Evolutionary conservation across 2,888 invertebrate genomes (phyloP).

Genomic region (Monoplex corrugatus): DNA sequence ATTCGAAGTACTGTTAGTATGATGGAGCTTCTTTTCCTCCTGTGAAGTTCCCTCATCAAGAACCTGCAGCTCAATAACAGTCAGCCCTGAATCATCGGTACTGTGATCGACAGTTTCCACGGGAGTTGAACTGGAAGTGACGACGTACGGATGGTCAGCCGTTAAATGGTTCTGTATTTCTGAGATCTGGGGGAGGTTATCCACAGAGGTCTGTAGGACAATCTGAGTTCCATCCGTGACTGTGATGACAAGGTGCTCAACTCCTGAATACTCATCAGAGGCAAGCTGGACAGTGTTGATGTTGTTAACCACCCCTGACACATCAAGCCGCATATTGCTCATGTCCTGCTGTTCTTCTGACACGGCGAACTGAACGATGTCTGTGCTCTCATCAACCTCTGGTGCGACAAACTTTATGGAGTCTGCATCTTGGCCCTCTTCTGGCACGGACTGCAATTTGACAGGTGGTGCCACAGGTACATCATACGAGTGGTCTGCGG

Average conservation of each 20-base stretch:
- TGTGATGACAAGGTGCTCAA: not conserved
- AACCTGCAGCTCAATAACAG: not conserved
- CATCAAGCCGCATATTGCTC: too few species aligned
- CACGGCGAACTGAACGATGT: not conserved
- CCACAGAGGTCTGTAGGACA: not conserved
- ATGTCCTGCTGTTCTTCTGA: not conserved
- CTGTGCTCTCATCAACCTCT: not conserved
- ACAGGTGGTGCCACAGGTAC: not conserved
- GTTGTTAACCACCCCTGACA: not conserved
- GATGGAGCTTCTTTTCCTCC: too few species aligned
- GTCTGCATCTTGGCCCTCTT: too few species aligned
- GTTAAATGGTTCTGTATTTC: not conserved
- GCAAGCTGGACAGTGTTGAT: not conserved
- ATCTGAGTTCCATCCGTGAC: not conserved
- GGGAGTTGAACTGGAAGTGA: not conserved
- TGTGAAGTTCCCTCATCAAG: not conserved
- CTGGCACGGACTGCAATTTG: not conserved
- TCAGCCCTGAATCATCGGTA: not conserved
- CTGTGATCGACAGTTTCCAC: not conserved
- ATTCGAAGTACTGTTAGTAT: too few species aligned
- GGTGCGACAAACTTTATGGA: too few species aligned
- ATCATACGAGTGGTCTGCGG: not conserved
- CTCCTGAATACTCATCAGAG: not conserved
- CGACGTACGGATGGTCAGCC: not conserved
- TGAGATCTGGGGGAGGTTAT: not conserved